phyloP scores from a whole-genome alignment of 2,888 invertebrate genomes.

The Pecten maximus region DNA sequence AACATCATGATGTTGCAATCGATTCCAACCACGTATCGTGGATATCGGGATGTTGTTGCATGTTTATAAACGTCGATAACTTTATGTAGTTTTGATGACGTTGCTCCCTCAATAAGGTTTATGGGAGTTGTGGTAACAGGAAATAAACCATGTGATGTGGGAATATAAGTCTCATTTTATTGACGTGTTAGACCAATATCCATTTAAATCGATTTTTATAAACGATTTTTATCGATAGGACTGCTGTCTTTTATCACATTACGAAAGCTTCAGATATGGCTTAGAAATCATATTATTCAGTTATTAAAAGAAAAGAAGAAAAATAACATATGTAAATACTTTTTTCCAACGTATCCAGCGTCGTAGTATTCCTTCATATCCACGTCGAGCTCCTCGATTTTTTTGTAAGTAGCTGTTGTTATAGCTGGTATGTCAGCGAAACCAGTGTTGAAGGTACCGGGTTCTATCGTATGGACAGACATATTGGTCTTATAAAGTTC shows the following conservation, averaged over 20 bases:
- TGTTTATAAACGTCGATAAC: conserved; percentile 74
- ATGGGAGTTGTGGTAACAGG: conserved; percentile 34
- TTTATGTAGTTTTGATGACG: conserved; percentile 60
- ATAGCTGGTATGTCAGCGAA: conserved; percentile 56
- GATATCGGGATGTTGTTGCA: conserved; percentile 69
- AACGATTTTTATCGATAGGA: too few species aligned
- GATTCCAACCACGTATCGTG: conserved; percentile 58
- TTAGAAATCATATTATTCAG: too few species aligned
- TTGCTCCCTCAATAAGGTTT: not conserved
- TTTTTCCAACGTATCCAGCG: conserved; percentile 70
- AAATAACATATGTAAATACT: conserved; percentile 71
- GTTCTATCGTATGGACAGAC: conserved; percentile 65
- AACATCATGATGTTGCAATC: not conserved
- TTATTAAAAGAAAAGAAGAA: too few species aligned
- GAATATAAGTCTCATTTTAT: too few species aligned
- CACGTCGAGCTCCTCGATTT: conserved; percentile 67
- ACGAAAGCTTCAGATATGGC: too few species aligned
- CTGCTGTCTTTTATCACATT: too few species aligned
- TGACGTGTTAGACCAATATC: too few species aligned
- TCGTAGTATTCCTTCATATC: conserved; percentile 76
- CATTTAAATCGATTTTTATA: too few species aligned
- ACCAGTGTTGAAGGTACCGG: conserved; percentile 64
- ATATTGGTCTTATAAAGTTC: conserved; percentile 51
- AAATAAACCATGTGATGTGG: too few species aligned
- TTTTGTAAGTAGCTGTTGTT: conserved; percentile 61